Evolutionary conservation across 2,888 invertebrate genomes (phyloP), one percentile per base, ranked within the genome.

Genomic region (Leptinotarsa rubiginosa): DNA sequence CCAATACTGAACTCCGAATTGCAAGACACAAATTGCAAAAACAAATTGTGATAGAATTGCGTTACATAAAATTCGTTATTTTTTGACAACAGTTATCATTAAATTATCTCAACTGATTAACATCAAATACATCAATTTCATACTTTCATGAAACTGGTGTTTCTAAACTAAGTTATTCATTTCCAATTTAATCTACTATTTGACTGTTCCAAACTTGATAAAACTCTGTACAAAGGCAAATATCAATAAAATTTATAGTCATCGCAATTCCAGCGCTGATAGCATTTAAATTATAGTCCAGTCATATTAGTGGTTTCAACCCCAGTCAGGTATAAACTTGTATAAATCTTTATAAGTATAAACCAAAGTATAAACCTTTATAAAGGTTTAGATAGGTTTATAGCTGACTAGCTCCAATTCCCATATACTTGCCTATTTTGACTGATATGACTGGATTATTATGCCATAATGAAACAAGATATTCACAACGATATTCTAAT

Each of bases 61-160:
- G 12, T 25, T 41, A 41, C 16, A 62, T 62, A 62, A 62, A 62
- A 62, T 62, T 62, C 41, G 62, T n/a, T 41, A 62, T 62, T 16
- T 13, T 12, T 56, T 18, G 4, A 56, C 22, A 56, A 62, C 62
- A 62, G 16, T 41, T n/a, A 62, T 31, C 41, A 62, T 62, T 25
- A 31, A 62, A 62, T 62, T 41, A 62, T 62, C n/a, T 62, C 62
- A 31, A 31, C n/a, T 41, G 10, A 41, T 41, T 10, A 62, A 62
- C 62, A 62, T 62, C 62, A 62, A 62, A 31, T 62, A 62, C 31
- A 62, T 41, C 62, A 62, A 62, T 41, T 25, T 15, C 62, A n/a
- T 41, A 62, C 62, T 25, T 25, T n/a, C 12, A 62, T 41, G 7
- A 31, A 62, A 62, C 31, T 22, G 15, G 4, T 20, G 22, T 56